Conservation (phyloP, 2,113 vertebrate species). For the Aldabrachelys gigantea region DNA sequence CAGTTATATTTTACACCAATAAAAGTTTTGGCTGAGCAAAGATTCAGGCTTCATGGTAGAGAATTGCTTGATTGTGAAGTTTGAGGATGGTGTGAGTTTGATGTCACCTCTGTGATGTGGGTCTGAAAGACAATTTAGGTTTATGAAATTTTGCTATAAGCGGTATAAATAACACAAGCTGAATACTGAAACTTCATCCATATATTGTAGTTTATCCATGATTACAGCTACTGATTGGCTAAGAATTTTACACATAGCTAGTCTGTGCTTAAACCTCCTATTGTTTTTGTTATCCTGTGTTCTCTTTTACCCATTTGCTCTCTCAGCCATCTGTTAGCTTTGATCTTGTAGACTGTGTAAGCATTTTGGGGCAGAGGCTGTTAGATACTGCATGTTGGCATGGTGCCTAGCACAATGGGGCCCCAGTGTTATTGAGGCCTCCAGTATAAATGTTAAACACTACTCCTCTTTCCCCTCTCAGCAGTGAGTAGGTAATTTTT, state of each 20-base stretch:
- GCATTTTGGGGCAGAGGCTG: background rate
- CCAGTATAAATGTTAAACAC: background rate
- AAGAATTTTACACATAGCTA: too few relatives aligned
- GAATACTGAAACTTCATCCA: too few relatives aligned
- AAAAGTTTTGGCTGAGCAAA: background rate
- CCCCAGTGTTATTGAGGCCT: background rate
- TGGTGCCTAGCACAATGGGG: background rate
- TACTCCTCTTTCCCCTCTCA: background rate
- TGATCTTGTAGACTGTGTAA: background rate
- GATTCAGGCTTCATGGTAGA: background rate
- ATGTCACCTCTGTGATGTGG: background rate
- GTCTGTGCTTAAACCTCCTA: too few relatives aligned
- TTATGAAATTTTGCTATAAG: background rate
- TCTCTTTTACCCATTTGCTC: background rate
- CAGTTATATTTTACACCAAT: background rate
- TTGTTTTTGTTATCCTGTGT: too few relatives aligned
- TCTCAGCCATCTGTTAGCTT: background rate
- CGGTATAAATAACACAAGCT: too few relatives aligned
- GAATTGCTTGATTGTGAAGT: background rate
- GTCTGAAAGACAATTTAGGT: background rate
- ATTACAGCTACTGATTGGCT: too few relatives aligned
- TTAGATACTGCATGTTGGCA: background rate
- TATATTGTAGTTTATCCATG: too few relatives aligned
- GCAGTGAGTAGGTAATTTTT: background rate
- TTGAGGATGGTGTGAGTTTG: background rate